Conservation (phyloP, 2,113 vertebrate genomes). For the Glareola pratincola region DNA sequence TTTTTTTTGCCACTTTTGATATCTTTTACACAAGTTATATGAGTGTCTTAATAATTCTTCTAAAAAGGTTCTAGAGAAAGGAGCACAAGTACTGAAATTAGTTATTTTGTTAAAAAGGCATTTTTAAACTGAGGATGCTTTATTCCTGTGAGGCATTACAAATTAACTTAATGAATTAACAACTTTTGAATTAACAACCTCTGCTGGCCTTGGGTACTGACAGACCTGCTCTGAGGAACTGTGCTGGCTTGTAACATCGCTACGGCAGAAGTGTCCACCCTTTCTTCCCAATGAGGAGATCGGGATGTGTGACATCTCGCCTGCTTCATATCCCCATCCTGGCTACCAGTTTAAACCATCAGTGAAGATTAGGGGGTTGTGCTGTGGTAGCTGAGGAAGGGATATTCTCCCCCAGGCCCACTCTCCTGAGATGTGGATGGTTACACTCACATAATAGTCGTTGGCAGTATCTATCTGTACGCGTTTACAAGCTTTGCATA, state of each 20-base stretch:
- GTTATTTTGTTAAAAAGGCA: neutral
- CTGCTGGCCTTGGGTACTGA: neutral
- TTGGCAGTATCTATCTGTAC: neutral
- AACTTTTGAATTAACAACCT: neutral
- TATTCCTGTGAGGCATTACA: neutral
- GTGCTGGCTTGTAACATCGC: neutral
- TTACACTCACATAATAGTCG: neutral
- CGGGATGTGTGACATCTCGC: accelerated
- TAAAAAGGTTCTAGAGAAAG: neutral
- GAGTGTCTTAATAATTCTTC: neutral
- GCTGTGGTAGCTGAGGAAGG: neutral
- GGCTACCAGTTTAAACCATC: neutral
- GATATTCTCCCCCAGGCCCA: neutral
- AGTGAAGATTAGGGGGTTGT: neutral
- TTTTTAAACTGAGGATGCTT: neutral
- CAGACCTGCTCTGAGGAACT: neutral
- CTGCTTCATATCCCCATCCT: neutral
- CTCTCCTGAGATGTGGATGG: neutral
- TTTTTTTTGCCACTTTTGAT: neutral
- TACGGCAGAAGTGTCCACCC: too few species aligned
- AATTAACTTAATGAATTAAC: neutral
- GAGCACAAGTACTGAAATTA: neutral
- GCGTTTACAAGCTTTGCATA: neutral
- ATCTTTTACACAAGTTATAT: neutral
- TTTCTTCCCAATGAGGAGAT: neutral